Conservation (phyloP, 2,113 vertebrate genomes). For the Trichechus manatus region DNA sequence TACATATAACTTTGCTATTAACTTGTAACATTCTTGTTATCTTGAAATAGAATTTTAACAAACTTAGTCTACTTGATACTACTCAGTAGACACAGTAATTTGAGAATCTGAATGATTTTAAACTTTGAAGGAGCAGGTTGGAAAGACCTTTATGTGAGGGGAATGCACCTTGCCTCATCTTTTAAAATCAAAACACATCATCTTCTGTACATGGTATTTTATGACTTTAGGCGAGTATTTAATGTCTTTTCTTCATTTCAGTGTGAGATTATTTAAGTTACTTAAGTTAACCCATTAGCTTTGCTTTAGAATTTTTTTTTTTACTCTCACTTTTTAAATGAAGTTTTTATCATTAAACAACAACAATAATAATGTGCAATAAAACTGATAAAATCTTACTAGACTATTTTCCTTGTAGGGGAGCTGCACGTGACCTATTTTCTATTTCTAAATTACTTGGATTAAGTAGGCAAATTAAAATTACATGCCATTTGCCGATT, state of each 20-base stretch:
- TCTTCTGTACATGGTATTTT: background rate
- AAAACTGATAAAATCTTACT: background rate
- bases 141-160: background rate
- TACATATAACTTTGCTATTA: background rate
- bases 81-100: background rate
- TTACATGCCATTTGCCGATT: background rate
- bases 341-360: background rate
- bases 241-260: background rate
- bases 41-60: slow-evolving; percentile 37
- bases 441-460: background rate
- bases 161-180: background rate
- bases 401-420: background rate
- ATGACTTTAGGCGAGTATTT: slow-evolving; percentile 17
- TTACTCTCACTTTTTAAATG: background rate
- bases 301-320: slow-evolving; percentile 55
- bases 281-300: slow-evolving; percentile 46
- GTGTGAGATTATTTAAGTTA: slow-evolving; percentile 25
- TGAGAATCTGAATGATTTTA: slow-evolving; percentile 33
- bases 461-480: background rate
- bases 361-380: background rate
- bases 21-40: background rate
- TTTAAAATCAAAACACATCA: background rate
- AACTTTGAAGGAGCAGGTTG: background rate
- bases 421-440: background rate
- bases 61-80: slow-evolving; percentile 30